Conservation (phyloP, 2,113 vertebrate species). For the Gnathonemus longibarbis region DNA sequence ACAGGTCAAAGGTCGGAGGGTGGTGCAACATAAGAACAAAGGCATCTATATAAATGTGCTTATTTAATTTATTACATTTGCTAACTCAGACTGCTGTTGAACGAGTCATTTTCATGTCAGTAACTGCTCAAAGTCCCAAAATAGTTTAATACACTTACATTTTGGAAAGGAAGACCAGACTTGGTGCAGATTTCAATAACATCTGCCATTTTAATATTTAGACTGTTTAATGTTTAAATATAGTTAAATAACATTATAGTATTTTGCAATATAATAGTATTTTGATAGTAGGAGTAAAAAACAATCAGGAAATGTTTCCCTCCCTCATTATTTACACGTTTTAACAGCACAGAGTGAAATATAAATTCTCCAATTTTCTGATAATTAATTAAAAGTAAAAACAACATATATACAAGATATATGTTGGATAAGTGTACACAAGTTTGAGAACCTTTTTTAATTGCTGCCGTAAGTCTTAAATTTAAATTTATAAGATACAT, state of each 20-base stretch:
- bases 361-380: background rate
- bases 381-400: background rate
- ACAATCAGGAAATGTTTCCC: background rate
- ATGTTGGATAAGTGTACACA: background rate
- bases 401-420: background rate
- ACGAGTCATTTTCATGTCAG: background rate
- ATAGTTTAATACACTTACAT: background rate
- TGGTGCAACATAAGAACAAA: background rate
- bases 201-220: background rate
- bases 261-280: background rate
- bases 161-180: background rate
- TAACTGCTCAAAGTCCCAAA: background rate
- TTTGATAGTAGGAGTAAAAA: background rate
- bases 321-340: background rate
- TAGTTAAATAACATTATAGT: background rate
- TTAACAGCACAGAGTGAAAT: background rate
- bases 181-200: background rate
- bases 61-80: background rate
- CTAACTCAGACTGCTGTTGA: background rate
- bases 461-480: background rate
- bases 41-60: background rate
- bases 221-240: background rate
- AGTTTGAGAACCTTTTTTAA: background rate
- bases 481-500: background rate
- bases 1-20: background rate